Conservation (phyloP, 2,797 vertebrate species). For the Chiroxiphia lanceolata region DNA sequence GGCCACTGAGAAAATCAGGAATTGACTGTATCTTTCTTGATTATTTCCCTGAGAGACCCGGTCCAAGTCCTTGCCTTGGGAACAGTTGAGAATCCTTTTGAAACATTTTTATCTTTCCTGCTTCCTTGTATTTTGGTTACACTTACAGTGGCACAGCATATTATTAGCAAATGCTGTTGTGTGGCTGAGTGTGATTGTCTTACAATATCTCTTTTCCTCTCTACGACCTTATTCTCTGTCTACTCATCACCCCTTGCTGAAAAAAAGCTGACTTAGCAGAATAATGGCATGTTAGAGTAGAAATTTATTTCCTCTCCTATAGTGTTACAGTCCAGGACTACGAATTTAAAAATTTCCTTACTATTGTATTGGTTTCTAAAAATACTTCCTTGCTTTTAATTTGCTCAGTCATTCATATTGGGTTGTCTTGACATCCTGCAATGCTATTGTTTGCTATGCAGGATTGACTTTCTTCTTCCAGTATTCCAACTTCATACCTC, state of each 20-base stretch:
- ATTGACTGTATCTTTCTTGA: background rate
- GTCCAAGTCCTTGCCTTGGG: background rate
- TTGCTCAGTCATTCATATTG: background rate
- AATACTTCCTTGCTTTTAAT: background rate
- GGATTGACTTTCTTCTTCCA: background rate
- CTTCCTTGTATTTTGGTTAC: background rate
- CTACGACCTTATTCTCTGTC: background rate
- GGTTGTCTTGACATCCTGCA: background rate
- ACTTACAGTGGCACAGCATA: fast-evolving
- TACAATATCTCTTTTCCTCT: background rate
- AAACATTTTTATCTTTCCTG: background rate
- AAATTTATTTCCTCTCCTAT: background rate
- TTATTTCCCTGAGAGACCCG: background rate
- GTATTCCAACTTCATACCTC: background rate
- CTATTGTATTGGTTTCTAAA: background rate
- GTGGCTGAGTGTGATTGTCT: background rate
- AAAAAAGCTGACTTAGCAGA: background rate
- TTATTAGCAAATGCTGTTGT: background rate
- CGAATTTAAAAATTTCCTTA: background rate
- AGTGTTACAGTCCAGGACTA: background rate
- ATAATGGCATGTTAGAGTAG: background rate
- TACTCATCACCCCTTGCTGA: background rate
- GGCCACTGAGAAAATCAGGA: background rate
- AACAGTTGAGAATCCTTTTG: background rate
- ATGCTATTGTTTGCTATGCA: background rate